Conservation (phyloP, 2,113 vertebrate genomes). For the Eulemur macaco region DNA sequence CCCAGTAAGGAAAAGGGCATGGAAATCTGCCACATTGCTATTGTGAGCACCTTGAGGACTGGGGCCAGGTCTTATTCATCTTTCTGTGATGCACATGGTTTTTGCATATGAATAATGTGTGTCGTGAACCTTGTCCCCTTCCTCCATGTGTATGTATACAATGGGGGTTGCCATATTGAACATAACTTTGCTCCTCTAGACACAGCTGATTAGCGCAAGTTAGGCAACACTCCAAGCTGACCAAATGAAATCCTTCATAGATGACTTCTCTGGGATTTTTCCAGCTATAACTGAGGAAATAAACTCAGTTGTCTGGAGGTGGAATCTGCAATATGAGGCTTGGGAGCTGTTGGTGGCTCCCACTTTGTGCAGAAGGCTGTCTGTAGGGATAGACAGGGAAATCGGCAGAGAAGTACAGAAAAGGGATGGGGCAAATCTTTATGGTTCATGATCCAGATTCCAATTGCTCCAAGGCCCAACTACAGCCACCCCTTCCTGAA, state of each 20-base stretch:
- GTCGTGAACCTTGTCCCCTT: not conserved
- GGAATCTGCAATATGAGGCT: not conserved
- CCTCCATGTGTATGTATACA: not conserved
- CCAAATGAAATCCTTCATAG: not conserved
- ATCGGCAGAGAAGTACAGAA: no score
- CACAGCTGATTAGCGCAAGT: not conserved
- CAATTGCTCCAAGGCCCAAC: not conserved
- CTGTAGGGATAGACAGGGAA: not conserved
- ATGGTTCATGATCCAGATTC: not conserved
- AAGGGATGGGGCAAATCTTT: not conserved
- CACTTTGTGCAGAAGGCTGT: not conserved
- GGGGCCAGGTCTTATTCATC: not conserved
- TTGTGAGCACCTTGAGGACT: not conserved
- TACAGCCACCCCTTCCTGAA: not conserved
- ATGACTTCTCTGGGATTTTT: not conserved
- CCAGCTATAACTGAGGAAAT: not conserved
- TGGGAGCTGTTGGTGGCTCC: not conserved
- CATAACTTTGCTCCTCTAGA: not conserved
- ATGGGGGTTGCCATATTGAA: not conserved
- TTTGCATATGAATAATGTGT: not conserved
- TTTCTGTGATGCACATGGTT: not conserved
- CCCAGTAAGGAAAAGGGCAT: not conserved
- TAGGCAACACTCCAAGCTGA: not conserved
- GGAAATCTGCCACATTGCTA: not conserved
- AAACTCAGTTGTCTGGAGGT: not conserved